These are phyloP conservation scores for Cartodere bifasciata DNA, from an alignment of 2,888 invertebrate genomes.

Conservation along the genomic window DNA sequence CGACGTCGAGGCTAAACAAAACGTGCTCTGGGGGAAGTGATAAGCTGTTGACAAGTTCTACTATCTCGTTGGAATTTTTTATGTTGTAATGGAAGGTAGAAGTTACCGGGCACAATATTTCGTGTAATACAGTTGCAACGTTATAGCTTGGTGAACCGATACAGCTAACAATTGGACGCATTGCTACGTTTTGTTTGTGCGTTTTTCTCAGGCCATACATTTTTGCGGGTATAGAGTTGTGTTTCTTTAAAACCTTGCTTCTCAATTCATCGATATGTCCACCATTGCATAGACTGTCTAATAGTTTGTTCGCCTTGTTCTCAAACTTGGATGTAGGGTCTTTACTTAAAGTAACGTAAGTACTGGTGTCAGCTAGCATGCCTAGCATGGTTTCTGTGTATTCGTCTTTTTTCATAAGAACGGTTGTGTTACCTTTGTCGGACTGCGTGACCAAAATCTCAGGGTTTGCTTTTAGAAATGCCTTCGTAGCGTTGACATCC, in stretches of 20 bases:
- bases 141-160: background rate
- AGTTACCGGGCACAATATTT: background rate
- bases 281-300: background rate
- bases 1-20: background rate
- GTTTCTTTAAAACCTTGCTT: slow-evolving; percentile 1
- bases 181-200: slow-evolving; percentile 1
- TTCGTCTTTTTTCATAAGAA: too few species aligned
- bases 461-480: too few species aligned
- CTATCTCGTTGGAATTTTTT: background rate
- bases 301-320: background rate
- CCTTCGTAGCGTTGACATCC: too few species aligned
- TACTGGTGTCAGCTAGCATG: too few species aligned
- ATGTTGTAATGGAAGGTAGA: background rate
- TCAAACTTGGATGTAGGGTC: slow-evolving; percentile 1
- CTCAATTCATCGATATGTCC: background rate
- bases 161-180: background rate
- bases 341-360: background rate
- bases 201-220: background rate
- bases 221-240: background rate
- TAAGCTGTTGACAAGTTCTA: background rate
- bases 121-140: background rate
- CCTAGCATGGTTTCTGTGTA: too few species aligned
- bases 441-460: too few species aligned
- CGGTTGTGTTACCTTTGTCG: too few species aligned
- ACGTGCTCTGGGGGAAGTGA: background rate